Base-by-base conservation (phyloP, 2,797 vertebrate species). In the Graptemys geographica region DNA sequence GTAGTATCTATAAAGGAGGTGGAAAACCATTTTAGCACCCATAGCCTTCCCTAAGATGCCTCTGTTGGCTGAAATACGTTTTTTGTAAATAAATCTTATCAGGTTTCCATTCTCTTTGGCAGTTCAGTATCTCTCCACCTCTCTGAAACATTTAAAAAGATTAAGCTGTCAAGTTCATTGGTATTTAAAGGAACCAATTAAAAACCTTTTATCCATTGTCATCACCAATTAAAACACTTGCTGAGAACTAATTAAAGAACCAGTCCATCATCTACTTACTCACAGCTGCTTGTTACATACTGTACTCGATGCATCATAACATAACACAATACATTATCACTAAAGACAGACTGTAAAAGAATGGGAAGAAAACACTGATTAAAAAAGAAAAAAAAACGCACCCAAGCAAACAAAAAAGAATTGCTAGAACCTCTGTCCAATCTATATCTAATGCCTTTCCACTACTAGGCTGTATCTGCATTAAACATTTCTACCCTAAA, bases 1-100 rank as follows among this genome's bases (percentile, higher is more conserved):
- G 88, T 99, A 99, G 97, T 99, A 99, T 84, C 99, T 99, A 86
- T 81, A 97, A 80, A 89, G 33, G 21, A 85, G 92, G 11, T 2
- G 51, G 65, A 94, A 31, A 91, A 83, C 33, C 2, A 83, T 88
- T 86, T 96, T 81, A 97, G 79, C 27, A 87, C 23, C 10, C 5
- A 49, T 49, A 1, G 1, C 49, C 31, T 89, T 92, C 53, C 18
- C 41, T 83, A 85, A 89, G 84, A 74, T 51, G 55, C 1, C 19
- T 81, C n/a, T 37, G 59, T 69, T 65, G 59, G 53, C 78, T 93
- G 93, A 96, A 94, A 89, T 31, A 47, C 4, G 37, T 79, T 91
- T 55, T 52, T 52, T 8, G 65, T 69, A 9, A 44, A 59, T 88
- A 91, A 91, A 89, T 15, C 8, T 74, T 3, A 19, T 62, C 47